These are phyloP conservation scores for Andricus quercusramuli DNA, from an alignment of 2,888 invertebrate genomes.

Conservation along the genomic window DNA sequence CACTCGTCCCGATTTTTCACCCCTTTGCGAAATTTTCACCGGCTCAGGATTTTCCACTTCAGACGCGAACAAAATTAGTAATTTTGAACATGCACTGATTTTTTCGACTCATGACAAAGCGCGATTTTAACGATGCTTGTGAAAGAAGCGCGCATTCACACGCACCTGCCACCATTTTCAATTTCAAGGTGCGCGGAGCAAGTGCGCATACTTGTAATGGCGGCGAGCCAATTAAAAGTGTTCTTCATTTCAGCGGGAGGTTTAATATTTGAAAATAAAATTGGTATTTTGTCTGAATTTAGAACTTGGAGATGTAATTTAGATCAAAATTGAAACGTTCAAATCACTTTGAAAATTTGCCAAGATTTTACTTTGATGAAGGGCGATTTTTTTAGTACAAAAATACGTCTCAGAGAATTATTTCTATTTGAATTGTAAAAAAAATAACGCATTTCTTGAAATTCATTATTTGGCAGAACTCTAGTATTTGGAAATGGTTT, in stretches of 20 bases:
- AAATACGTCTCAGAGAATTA: too few relatives aligned
- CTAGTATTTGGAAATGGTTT: background rate
- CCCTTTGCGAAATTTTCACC: background rate
- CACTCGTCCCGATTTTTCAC: background rate
- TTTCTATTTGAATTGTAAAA: background rate
- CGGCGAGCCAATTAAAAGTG: background rate
- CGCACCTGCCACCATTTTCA: conserved; percentile 60
- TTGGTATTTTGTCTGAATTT: background rate
- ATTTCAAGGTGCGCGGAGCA: background rate
- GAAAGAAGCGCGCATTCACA: conserved; percentile 58
- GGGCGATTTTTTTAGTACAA: background rate
- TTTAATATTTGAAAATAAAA: background rate
- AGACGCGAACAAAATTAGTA: background rate
- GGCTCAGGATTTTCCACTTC: background rate
- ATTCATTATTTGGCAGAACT: background rate
- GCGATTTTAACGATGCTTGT: conserved; percentile 61
- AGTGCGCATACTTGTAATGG: background rate
- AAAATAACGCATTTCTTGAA: background rate
- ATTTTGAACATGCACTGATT: background rate
- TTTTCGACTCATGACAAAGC: conserved; percentile 64
- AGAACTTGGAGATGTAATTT: background rate
- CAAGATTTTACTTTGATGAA: background rate
- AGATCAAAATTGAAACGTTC: background rate
- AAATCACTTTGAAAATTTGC: background rate
- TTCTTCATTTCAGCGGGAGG: background rate